phyloP scores from a whole-genome alignment of 1,140 invertebrate species.

The Orius insidiosus region DNA sequence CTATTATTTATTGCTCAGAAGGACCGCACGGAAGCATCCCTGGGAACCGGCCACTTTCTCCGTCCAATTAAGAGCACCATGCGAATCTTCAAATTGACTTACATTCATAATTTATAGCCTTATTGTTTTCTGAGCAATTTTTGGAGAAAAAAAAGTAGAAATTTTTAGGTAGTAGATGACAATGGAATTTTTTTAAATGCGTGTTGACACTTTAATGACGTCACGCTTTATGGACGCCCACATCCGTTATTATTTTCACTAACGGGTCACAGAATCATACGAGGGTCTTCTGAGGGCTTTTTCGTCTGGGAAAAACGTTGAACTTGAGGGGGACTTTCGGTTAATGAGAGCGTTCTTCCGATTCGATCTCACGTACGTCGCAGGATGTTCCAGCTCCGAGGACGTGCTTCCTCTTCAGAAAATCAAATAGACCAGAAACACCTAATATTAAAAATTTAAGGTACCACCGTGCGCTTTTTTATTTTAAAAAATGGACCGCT shows the following conservation, averaged over 20 bases:
- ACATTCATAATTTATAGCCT: not conserved
- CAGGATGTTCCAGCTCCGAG: too few species aligned
- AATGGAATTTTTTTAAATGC: not conserved
- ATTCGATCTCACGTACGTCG: too few species aligned
- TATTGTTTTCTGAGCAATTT: not conserved
- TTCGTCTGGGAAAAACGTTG: too few species aligned
- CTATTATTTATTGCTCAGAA: conserved; percentile 5
- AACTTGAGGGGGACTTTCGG: too few species aligned
- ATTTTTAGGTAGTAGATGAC: not conserved
- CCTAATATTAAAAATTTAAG: too few species aligned
- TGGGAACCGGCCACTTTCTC: not conserved
- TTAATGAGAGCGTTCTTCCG: too few species aligned
- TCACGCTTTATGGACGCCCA: conserved; percentile 7
- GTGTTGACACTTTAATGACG: conserved; percentile 12
- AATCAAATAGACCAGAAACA: too few species aligned
- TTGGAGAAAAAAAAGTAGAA: not conserved
- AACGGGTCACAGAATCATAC: too few species aligned
- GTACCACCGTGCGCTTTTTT: too few species aligned
- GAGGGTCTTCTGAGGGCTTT: too few species aligned
- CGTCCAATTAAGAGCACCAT: conserved; percentile 5
- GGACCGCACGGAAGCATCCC: not conserved
- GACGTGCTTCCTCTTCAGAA: too few species aligned
- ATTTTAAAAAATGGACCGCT: too few species aligned
- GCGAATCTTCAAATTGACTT: not conserved
- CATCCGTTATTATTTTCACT: conserved; percentile 11